Percentiles rank a stretch among this genome's conserved stretches.
phyloP scores from a whole-genome alignment of 1,140 invertebrate species.

The Dinoponera quadriceps region DNA sequence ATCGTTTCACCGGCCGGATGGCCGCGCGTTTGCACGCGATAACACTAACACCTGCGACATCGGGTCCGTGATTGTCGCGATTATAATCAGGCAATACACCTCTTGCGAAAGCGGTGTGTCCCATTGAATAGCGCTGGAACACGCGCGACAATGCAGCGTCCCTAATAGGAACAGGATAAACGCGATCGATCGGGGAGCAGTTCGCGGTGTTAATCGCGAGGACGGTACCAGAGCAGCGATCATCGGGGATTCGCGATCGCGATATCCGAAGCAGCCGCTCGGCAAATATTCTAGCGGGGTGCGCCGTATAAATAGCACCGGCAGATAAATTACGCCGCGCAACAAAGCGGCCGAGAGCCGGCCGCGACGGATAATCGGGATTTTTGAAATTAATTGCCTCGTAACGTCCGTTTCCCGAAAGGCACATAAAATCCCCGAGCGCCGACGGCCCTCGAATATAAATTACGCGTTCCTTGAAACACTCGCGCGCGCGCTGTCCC shows the following conservation, averaged over 20 bases:
- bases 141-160: neutral
- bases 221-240: neutral
- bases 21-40: slow-evolving; percentile 29
- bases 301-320: slow-evolving; percentile 41
- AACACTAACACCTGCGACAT: slow-evolving; percentile 54
- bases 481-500: slow-evolving; percentile 68
- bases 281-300: slow-evolving; percentile 31
- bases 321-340: slow-evolving; percentile 47
- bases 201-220: neutral
- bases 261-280: neutral
- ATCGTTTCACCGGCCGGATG: slow-evolving; percentile 8
- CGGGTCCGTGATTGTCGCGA: neutral
- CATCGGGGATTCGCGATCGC: slow-evolving; percentile 19
- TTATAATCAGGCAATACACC: slow-evolving; percentile 28
- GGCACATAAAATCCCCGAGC: slow-evolving; percentile 72
- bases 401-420: slow-evolving; percentile 76
- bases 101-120: slow-evolving; percentile 11
- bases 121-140: slow-evolving; percentile 7
- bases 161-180: slow-evolving; percentile 32
- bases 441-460: slow-evolving; percentile 73
- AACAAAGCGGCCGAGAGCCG: slow-evolving; percentile 17
- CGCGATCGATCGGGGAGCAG: slow-evolving; percentile 39
- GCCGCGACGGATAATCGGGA: slow-evolving; percentile 64
- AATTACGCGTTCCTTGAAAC: slow-evolving; percentile 76
- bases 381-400: slow-evolving; percentile 75